Base-by-base conservation (phyloP, 2,797 vertebrate species). In the Bradypodion ventrale region DNA sequence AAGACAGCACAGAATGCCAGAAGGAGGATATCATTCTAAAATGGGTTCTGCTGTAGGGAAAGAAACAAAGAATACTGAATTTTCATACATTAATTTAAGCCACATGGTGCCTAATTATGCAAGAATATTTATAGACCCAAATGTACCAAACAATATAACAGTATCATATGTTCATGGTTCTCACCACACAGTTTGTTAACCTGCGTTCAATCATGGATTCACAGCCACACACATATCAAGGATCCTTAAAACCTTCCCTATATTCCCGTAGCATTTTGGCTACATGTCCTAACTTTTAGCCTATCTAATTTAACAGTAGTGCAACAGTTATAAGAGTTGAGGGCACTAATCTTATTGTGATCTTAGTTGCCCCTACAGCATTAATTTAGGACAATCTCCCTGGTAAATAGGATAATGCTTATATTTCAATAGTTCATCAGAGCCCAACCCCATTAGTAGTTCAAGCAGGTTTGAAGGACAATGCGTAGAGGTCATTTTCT, bases 41-140 rank as follows among this genome's bases (percentile, higher is more conserved):
- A 84, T 75, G 2, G 85, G 86, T 79, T 88, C 78, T 89, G 65
- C 74, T 88, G 7, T 87, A 65, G 35, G 25, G 23, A 0, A 75
- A 12, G 73, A 87, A 27, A 44, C 4, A 70, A 0, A 63, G 40
- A 49, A 23, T 60, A 86, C 23, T 60, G 52, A 25, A 42, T n/a
- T 44, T 52, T 65, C 1, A 25, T 82, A 49, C 1, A 16, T 0
- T 89, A 89, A 86, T 83, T 72, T 92, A 87, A 32, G 73, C 0
- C 25, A 1, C 32, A 16, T 78, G 69, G 15, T 49, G n/a, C n/a
- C n/a, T n/a, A n/a, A n/a, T 49, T 49, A 49, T 49, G 46, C 13
- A 49, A 8, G 46, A 49, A 49, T 49, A 49, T 49, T 49, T 49
- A 49, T 49, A 49, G 7, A 49, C 46, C 13, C 7, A 49, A 49